A percentile compares a stretch with the other conserved stretches of the same genome.
Conservation (phyloP, 2,797 vertebrate species). For the Hozukius guyotensis region DNA sequence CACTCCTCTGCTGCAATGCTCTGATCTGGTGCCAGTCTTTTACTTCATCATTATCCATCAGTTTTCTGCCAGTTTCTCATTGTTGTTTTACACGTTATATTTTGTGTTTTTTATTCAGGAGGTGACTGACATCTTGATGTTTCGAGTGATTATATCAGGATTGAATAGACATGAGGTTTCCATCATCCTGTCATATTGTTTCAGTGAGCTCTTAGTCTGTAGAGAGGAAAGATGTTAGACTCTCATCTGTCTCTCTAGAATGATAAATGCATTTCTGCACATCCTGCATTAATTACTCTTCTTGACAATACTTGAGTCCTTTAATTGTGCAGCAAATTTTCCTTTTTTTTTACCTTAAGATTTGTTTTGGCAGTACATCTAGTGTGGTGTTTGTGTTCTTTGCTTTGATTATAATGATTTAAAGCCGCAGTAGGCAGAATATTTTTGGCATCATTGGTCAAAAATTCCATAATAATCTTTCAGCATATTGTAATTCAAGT, state of each 20-base stretch:
- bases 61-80: background rate
- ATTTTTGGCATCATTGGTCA: no score
- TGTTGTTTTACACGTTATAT: background rate
- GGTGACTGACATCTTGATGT: background rate
- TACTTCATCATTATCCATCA: background rate
- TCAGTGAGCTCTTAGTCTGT: background rate
- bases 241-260: background rate
- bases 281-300: background rate
- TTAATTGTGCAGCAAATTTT: background rate
- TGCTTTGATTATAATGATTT: background rate
- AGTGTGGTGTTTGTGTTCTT: background rate
- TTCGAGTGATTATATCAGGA: background rate
- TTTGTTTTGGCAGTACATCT: background rate
- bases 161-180: background rate
- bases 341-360: background rate
- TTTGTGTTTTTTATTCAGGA: background rate
- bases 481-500: no score
- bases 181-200: background rate
- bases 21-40: background rate
- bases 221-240: background rate
- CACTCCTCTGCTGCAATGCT: background rate
- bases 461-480: no score
- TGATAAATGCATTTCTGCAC: background rate
- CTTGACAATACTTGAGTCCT: background rate
- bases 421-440: background rate